Evolutionary conservation across 2,888 invertebrate species (phyloP), one percentile per base, ranked within the genome.

Genomic region (Oligia fasciuncula): DNA sequence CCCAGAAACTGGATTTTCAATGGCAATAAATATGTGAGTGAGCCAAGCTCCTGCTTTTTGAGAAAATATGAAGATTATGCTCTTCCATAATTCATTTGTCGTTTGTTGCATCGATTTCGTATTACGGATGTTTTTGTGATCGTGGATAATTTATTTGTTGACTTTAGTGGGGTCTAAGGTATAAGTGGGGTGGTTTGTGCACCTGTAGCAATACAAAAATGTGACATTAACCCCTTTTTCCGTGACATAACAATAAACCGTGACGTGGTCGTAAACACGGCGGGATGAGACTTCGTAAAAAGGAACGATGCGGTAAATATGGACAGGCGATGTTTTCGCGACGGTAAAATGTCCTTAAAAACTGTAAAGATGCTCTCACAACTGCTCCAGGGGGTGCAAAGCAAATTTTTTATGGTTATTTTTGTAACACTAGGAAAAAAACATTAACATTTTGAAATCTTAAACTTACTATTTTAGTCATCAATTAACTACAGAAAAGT

Each of bases 231-330:
- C 95, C 95, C 95, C 93, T 94, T 95, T 94, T 91, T 89, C 87
- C 88, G 88, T 89, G 87, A 91, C 92, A 96, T 96, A 94, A 95
- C 94, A 95, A 93, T 96, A 95, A 96, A 94, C 91, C 88, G 90
- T 94, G 94, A 93, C 94, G 91, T 83, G 89, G 81, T 94, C 95
- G 93, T 96, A 96, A 96, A 96, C 94, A 95, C 90, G 87, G 85
- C 87, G 87, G 85, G 94, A 96, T 91, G 93, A 93, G 91, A 88
- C 92, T 93, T 78, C 94, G 94, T 97, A 96, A 96, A 97, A 97
- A 94, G 93, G 92, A 94, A 97, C 94, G 96, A 94, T 88, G 92
- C 93, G 86, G 94, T 96, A 96, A 97, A 97, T 94, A 96, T 93
- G 93, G 95, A 94, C 95, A 94, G 93, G 92, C 94, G 92, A 95